Evolutionary conservation across 2,797 vertebrate genomes (phyloP).

Genomic region (Mallotus villosus): DNA sequence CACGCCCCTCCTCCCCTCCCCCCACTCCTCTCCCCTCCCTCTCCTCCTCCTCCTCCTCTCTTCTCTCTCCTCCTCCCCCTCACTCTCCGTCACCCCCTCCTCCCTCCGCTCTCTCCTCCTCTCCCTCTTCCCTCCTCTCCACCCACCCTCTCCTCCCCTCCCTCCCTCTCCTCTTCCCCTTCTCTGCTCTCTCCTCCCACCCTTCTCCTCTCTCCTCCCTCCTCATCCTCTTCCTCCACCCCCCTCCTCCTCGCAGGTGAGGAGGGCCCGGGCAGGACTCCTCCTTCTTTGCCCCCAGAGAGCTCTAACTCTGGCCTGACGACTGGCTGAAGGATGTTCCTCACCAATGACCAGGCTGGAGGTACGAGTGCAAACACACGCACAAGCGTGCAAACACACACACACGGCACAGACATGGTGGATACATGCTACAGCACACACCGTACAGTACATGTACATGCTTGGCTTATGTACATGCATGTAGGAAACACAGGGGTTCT

Average conservation of each 20-base stretch:
- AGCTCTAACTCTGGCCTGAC: constrained; percentile 87
- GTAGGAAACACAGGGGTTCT: no score
- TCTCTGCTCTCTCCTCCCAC: no score
- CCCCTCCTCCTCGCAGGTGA: constrained; percentile 62
- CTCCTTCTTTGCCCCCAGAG: constrained; percentile 89
- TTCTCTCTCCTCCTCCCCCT: no score
- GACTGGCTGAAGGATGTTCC: constrained; percentile 95
- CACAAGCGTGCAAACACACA: neutral
- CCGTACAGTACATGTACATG: neutral
- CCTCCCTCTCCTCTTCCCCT: neutral
- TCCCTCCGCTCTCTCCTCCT: neutral
- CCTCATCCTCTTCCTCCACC: no score
- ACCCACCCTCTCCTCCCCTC: no score
- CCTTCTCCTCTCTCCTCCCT: no score
- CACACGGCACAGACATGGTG: neutral
- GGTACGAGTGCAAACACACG: constrained; percentile 55
- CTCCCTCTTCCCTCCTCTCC: neutral
- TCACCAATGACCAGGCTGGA: constrained; percentile 68
- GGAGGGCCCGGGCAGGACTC: constrained; percentile 87
- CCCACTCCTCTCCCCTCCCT: no score
- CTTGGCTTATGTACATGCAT: no score
- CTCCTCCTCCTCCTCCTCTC: no score
- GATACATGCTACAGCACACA: no score
- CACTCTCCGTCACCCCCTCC: no score
- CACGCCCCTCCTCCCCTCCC: no score